A percentile compares a stretch with the other conserved stretches of the same genome.
These are phyloP conservation scores for Mirza zaza DNA, from an alignment of 2,113 vertebrate species.

Conservation along the genomic window DNA sequence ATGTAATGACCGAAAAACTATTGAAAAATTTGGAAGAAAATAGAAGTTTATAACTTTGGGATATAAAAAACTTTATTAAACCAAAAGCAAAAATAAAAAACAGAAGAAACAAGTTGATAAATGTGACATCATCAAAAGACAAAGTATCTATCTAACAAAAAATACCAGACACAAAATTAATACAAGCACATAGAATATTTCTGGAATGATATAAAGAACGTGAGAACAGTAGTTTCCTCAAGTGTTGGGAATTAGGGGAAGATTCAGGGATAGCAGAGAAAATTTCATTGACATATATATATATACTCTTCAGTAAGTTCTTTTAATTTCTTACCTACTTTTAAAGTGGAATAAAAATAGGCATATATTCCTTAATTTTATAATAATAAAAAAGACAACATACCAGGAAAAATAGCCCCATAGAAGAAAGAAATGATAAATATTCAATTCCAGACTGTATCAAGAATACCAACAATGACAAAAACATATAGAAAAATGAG, in stretches of 20 bases:
- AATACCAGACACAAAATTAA: neutral
- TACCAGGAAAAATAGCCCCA: neutral
- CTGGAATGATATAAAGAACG: neutral
- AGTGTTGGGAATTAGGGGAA: neutral
- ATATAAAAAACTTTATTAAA: neutral
- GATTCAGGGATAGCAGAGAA: neutral
- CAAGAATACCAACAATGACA: neutral
- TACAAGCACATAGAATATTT: neutral
- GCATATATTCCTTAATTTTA: neutral
- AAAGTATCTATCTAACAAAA: neutral
- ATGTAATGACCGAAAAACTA: neutral
- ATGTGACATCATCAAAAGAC: neutral
- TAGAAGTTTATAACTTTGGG: neutral
- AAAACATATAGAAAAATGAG: neutral
- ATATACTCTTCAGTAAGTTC: neutral
- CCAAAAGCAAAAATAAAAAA: neutral
- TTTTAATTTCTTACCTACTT: neutral
- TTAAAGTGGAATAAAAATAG: slow-evolving; percentile 11
- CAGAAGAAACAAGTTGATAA: neutral
- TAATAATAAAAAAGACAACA: neutral
- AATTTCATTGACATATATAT: neutral
- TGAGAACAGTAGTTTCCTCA: neutral
- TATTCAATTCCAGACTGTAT: neutral
- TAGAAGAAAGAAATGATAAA: neutral
- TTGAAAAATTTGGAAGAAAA: neutral